Conservation (phyloP, 2,113 vertebrate genomes). For the Monarcha castaneiventris region DNA sequence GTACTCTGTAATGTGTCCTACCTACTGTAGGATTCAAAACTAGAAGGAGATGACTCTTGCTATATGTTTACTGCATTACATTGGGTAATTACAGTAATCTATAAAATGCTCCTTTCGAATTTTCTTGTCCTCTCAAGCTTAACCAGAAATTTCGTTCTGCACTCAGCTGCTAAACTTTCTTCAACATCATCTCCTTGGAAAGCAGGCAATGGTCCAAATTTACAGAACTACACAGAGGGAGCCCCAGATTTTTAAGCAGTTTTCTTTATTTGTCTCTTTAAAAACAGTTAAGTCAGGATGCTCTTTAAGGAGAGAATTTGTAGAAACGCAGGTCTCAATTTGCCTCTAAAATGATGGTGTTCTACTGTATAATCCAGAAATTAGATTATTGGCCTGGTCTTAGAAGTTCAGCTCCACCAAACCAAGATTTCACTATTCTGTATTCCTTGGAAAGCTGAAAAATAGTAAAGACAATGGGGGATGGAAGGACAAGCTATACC, state of each 20-base stretch:
- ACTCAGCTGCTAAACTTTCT: neutral
- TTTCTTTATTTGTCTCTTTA: neutral
- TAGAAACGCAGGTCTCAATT: neutral
- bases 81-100: neutral
- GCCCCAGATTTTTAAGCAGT: neutral
- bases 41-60: neutral
- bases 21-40: neutral
- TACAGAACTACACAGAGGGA: neutral
- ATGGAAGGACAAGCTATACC: neutral
- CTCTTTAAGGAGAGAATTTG: neutral
- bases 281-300: neutral
- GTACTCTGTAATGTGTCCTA: neutral
- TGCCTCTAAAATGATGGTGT: neutral
- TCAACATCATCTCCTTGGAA: neutral
- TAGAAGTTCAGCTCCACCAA: neutral
- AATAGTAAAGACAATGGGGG: neutral
- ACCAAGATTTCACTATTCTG: neutral
- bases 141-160: neutral
- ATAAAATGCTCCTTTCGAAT: neutral
- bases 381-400: neutral
- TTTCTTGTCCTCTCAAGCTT: neutral
- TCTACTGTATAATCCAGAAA: slow-evolving; percentile 14
- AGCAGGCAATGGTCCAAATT: neutral
- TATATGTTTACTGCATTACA: neutral
- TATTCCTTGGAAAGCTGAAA: neutral